phyloP scores from a whole-genome alignment of 2,113 vertebrate genomes.

The Lophius piscatorius region DNA sequence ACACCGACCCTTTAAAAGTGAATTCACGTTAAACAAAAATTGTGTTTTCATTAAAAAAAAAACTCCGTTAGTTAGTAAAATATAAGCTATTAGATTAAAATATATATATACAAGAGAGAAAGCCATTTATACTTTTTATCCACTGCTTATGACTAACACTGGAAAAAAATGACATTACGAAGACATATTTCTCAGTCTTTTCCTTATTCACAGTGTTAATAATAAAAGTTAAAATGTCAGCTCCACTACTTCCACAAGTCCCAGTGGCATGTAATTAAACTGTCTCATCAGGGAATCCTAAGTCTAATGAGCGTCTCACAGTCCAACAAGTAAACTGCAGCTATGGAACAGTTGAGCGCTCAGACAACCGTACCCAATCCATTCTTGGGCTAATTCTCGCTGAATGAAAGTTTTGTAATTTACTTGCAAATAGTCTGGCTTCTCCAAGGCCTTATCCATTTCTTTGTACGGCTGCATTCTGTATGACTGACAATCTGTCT shows the following conservation, averaged over 20 bases:
- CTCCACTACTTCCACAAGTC: conserved; percentile 48
- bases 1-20: no score
- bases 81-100: no score
- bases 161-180: no score
- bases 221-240: conserved; percentile 57
- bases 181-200: not conserved
- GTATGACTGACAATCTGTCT: conserved; percentile 53
- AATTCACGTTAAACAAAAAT: no score
- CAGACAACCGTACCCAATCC: conserved; percentile 43
- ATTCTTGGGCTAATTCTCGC: conserved; percentile 52
- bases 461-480: conserved; percentile 27
- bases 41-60: no score
- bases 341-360: conserved; percentile 53
- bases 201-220: conserved; percentile 25
- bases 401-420: conserved; percentile 63
- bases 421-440: conserved; percentile 55
- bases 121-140: no score
- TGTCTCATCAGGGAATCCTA: conserved; percentile 64
- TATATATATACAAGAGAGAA: no score
- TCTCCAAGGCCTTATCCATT: conserved; percentile 38
- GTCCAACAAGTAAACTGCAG: conserved; percentile 67
- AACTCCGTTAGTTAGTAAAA: no score
- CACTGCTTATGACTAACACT: no score
- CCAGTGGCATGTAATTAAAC: conserved; percentile 73
- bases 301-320: conserved; percentile 68